These are phyloP conservation scores for Sthenelais limicola DNA, from an alignment of 2,888 invertebrate species.

Conservation along the genomic window DNA sequence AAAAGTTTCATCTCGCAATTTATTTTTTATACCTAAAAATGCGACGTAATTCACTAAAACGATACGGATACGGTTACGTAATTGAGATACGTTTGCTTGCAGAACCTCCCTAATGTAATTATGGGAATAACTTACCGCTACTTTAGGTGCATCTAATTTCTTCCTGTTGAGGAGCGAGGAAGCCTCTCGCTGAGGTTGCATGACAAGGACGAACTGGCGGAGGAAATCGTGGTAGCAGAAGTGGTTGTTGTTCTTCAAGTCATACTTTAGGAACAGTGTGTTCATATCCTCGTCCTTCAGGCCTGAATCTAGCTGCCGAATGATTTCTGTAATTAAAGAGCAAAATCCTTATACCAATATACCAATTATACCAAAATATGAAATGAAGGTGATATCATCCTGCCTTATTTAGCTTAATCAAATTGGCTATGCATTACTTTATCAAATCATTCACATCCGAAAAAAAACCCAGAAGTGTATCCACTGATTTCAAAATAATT, in stretches of 20 bases:
- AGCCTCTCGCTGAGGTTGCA: conserved; percentile 48
- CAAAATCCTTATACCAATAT: background rate
- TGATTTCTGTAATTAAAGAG: conserved; percentile 4
- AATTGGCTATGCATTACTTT: too few relatives aligned
- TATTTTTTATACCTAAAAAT: too few relatives aligned
- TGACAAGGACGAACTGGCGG: conserved; percentile 64
- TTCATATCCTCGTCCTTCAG: conserved; percentile 55
- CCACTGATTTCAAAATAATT: too few relatives aligned
- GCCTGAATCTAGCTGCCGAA: background rate
- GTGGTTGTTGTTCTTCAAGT: conserved; percentile 63
- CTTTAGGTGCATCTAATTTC: conserved; percentile 55
- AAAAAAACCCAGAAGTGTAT: too few relatives aligned
- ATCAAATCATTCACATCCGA: too few relatives aligned
- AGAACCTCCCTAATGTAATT: too few relatives aligned
- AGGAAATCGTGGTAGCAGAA: conserved; percentile 69
- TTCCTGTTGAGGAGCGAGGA: conserved; percentile 21
- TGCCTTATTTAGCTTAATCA: too few relatives aligned
- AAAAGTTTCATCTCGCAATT: too few relatives aligned
- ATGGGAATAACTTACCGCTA: conserved; percentile 53
- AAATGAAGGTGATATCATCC: too few relatives aligned
- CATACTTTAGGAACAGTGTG: conserved; percentile 66
- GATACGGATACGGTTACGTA: too few relatives aligned
- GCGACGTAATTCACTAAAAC: too few relatives aligned
- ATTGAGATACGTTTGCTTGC: too few relatives aligned
- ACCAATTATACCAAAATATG: background rate